A percentile compares a stretch with the other conserved stretches of the same genome.
These are phyloP conservation scores for Tipula confusa DNA, from an alignment of 2,888 invertebrate genomes.

Conservation along the genomic window DNA sequence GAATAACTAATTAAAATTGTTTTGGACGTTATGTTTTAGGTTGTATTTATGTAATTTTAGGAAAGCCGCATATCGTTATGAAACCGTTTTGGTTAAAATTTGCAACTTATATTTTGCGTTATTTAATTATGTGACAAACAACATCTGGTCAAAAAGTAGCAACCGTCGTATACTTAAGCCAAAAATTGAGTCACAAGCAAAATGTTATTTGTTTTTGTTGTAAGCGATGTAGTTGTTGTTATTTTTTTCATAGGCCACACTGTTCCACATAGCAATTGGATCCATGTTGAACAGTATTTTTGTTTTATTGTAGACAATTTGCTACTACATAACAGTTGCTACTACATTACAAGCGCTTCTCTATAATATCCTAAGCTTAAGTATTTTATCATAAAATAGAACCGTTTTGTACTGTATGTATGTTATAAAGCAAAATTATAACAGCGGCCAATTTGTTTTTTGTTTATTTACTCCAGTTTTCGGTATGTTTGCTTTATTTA, in stretches of 20 bases:
- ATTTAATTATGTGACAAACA: neutral
- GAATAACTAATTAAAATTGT: neutral
- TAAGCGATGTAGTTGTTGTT: neutral
- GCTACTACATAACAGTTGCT: neutral
- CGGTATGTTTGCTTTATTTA: neutral
- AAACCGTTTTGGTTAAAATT: neutral
- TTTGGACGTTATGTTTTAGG: neutral
- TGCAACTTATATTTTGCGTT: neutral
- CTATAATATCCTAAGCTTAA: neutral
- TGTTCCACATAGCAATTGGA: neutral
- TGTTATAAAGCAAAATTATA: neutral
- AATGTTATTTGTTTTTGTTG: neutral
- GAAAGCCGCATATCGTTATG: neutral
- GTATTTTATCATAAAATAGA: neutral
- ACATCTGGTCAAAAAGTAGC: conserved; percentile 25
- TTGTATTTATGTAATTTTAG: neutral
- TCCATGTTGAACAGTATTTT: conserved; percentile 25
- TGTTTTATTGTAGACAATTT: neutral
- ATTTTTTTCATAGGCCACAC: neutral
- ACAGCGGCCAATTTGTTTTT: neutral
- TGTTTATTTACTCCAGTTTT: neutral
- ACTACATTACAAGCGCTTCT: neutral
- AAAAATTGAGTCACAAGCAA: neutral
- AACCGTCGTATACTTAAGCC: neutral
- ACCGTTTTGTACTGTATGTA: neutral